Base-by-base conservation (phyloP, 2,888 invertebrate genomes). In the Tubiluchus corallicola region DNA sequence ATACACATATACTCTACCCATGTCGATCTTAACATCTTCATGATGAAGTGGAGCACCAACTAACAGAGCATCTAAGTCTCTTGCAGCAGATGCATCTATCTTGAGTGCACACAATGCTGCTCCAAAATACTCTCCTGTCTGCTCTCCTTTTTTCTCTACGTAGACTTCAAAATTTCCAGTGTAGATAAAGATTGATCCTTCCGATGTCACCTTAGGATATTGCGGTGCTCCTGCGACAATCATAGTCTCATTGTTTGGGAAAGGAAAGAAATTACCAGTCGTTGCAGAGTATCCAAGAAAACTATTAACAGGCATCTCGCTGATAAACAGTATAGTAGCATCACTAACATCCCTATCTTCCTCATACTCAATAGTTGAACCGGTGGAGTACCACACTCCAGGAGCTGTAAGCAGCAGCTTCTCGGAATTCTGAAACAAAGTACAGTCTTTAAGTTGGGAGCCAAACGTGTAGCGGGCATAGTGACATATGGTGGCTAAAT, bases 191-290 rank as follows among this genome's bases (percentile, higher is more conserved):
- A n/a, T 29, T 9, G 29, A 9, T 9, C 29, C 29, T 9, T 29
- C 9, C 9, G 9, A n/a, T 9, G 9, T n/a, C 9, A n/a, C 29
- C 9, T 9, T 9, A 9, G 29, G 9, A n/a, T 29, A 9, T 9
- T n/a, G 29, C n/a, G 29, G 29, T n/a, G 29, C 29, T n/a, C 29
- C 29, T 29, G 29, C 29, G 29, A 29, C 29, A n/a, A 29, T n/a
- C 9, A 29, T 9, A 9, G 9, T 9, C 29, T 9, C 29, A 9
- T n/a, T n/a, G 29, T n/a, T n/a, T 9, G 29, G 9, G 29, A 29
- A 29, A n/a, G 29, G 9, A n/a, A 29, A 29, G 29, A 29, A 29
- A 9, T 9, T n/a, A n/a, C 29, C 29, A 9, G 29, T 9, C 29
- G 29, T 9, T 9, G n/a, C 29, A n/a, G 29, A 9, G 29, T 29